Evolutionary conservation across 2,113 vertebrate species (phyloP), one percentile per base, ranked within the genome.

Genomic region (Nothocercus nigrocapillus): DNA sequence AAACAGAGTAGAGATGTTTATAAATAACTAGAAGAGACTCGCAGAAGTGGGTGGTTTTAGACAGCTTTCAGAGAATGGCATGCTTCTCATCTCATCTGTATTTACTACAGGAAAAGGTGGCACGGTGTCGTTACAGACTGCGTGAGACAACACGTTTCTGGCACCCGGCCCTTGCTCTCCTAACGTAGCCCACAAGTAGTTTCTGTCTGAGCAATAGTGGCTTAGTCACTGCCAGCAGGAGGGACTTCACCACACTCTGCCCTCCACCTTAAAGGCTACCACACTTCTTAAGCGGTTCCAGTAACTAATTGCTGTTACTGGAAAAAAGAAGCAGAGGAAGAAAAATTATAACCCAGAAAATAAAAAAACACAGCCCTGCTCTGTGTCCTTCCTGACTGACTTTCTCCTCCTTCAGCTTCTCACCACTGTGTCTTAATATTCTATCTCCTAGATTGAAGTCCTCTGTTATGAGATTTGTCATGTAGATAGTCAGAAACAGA

Each of bases 181-280:
- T 93, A 49, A 44, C 64, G 83, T 44, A 90, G 86, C 90, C 96
- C 83, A 84, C 47, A 74, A 75, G 69, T 89, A 89, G 80, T 84
- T 94, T 85, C 81, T 95, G 84, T 79, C 88, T 90, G 85, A 85
- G 90, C 88, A 78, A 80, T 86, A 5, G 7, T 94, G 90, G 84
- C 92, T 95, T 82, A 68, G 77, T 72, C 93, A 90, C 77, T 95
- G 88, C 25, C 88, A 75, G 88, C 90, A 92, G n/a, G 3, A 82
- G 84, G 80, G 83, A 63, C 88, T 28, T 15, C 90, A 62, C 90
- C 72, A 83, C 90, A 90, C 85, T 49, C 49, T 47, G 45, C 45
- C 45, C 45, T 49, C 21, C 49, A 49, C 49, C 49, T 49, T 49
- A 49, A 22, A 22, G 49, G 49, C 49, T 49, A 49, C 49, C 21